Base-by-base conservation (phyloP, 2,113 vertebrate genomes). In the Corythornis madagascariensis region DNA sequence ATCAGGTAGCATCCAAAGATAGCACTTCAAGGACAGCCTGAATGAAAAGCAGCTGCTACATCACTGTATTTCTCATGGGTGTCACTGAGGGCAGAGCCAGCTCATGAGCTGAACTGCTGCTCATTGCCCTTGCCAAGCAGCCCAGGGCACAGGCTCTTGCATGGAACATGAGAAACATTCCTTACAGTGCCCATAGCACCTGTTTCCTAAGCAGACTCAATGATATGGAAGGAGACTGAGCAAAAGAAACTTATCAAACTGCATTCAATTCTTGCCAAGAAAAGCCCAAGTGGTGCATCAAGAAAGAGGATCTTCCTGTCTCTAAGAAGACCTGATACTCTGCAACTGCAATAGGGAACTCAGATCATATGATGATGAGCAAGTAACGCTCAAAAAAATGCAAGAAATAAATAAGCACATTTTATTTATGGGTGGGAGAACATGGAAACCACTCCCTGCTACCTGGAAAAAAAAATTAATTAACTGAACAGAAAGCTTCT, bases 271-370 rank as follows among this genome's bases (percentile, higher is more conserved):
- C n/a, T 15, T 90, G 9, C 20, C 28, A 64, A 84, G 73, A 93
- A 90, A 86, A 81, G 43, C 40, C 53, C 16, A 60, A 81, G 33
- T 65, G 45, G 73, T 40, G 14, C 59, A 85, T 35, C 43, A 56
- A 40, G 55, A 87, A 89, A 87, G 21, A 94, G 50, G 76, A 94
- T 35, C 53, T 83, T 89, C 45, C 53, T 64, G 24, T 76, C 28
- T 75, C 84, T 89, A 67, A 93, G 72, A 87, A 89, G 78, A 45
- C 29, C 28, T 63, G 48, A 66, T 88, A 81, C 75, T 91, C 67
- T 80, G 74, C 48, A 88, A 77, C 56, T 24, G 28, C 42, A 72
- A 21, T n/a, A 79, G 40, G 70, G 70, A 88, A 78, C 57, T 94
- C 70, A 72, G 25, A 75, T 81, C 88, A 83, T 75, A 69, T 50